Evolutionary conservation across 2,888 invertebrate species (phyloP).

Genomic region (Tenthredo scrophulariae): DNA sequence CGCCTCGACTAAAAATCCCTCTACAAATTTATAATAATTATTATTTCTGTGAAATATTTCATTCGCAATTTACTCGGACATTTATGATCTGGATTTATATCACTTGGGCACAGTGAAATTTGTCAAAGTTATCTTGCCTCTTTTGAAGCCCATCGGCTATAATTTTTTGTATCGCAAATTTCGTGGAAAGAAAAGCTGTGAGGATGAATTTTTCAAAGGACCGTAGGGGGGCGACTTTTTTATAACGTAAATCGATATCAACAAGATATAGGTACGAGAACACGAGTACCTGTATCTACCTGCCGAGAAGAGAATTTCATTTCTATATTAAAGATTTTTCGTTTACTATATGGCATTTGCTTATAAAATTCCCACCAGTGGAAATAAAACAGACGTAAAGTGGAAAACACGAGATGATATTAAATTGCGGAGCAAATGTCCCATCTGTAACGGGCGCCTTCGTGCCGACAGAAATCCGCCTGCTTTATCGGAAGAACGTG

Average conservation of each 20-base stretch:
- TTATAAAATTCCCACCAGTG: slow-evolving; percentile 51
- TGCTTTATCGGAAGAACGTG: slow-evolving; percentile 57
- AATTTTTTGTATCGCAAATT: not conserved
- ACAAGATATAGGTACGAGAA: not conserved
- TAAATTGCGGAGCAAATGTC: slow-evolving; percentile 58
- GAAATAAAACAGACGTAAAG: slow-evolving; percentile 60
- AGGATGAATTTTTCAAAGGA: not conserved
- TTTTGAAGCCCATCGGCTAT: not conserved
- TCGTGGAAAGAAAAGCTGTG: not conserved
- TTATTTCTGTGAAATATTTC: not conserved
- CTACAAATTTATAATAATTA: not conserved
- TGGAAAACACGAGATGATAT: slow-evolving; percentile 57
- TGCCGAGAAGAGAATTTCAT: not conserved
- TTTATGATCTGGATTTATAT: not conserved
- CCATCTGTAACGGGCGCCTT: slow-evolving; percentile 44
- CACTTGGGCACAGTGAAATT: not conserved
- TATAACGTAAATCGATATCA: not conserved
- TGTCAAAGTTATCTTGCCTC: not conserved
- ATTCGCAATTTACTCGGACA: not conserved
- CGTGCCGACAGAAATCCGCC: slow-evolving; percentile 44
- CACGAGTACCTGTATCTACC: not conserved
- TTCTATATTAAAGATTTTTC: not conserved
- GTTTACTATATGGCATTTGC: slow-evolving; percentile 55
- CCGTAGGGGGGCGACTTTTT: not conserved
- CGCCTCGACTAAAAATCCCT: not conserved